phyloP scores from a whole-genome alignment of 2,888 invertebrate species.

The Labia minor region DNA sequence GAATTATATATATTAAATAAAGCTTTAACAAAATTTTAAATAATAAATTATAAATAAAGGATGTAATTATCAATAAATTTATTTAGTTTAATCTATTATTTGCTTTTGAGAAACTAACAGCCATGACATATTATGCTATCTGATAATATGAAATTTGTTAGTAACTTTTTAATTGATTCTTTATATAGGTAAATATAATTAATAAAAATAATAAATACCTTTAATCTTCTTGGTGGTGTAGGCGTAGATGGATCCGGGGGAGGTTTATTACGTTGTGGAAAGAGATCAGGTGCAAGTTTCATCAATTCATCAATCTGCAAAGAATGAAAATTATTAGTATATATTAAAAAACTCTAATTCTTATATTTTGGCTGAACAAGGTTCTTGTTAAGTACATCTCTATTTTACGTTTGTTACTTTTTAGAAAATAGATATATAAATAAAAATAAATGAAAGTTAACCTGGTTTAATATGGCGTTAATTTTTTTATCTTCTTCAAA shows the following conservation, averaged over 20 bases:
- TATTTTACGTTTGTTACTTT: neutral
- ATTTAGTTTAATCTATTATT: too few relatives aligned
- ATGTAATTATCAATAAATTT: too few relatives aligned
- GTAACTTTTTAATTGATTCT: too few relatives aligned
- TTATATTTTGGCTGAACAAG: neutral
- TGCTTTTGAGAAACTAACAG: too few relatives aligned
- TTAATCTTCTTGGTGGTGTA: slow-evolving; percentile 57
- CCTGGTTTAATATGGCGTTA: slow-evolving; percentile 60
- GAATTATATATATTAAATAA: too few relatives aligned
- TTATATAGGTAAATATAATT: slow-evolving; percentile 15
- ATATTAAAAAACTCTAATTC: slow-evolving; percentile 18
- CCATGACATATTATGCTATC: too few relatives aligned
- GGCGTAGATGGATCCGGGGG: slow-evolving; percentile 47
- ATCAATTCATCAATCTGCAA: slow-evolving; percentile 56
- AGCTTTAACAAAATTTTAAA: too few relatives aligned
- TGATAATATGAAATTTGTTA: too few relatives aligned
- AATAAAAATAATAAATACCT: slow-evolving; percentile 36
- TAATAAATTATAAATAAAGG: too few relatives aligned
- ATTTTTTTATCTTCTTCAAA: slow-evolving; percentile 64
- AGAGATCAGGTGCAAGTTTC: slow-evolving; percentile 62
- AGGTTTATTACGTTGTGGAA: slow-evolving; percentile 35
- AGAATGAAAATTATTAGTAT: slow-evolving; percentile 15
- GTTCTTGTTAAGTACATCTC: neutral
- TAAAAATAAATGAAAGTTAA: slow-evolving; percentile 18
- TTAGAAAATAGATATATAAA: neutral